phyloP scores from a whole-genome alignment of 2,888 invertebrate genomes.

The Drosophila recens region DNA sequence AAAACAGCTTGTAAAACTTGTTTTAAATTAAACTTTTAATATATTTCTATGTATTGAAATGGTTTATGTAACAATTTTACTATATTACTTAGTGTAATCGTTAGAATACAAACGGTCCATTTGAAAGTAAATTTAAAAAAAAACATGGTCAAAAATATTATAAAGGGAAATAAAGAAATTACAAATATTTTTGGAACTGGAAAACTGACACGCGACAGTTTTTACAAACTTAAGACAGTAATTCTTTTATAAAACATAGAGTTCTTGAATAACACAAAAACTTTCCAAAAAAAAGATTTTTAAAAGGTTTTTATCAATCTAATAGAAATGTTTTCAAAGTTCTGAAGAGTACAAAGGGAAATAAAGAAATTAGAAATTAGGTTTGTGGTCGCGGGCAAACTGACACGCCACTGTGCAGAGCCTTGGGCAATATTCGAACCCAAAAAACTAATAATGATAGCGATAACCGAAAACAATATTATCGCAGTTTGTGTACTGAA shows the following conservation, averaged over 20 bases:
- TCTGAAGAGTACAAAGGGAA: conserved; percentile 14
- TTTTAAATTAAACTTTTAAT: no score
- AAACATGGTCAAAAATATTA: no score
- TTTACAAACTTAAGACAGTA: no score
- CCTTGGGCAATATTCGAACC: conserved; percentile 15
- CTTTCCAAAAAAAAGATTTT: neutral
- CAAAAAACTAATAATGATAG: conserved; percentile 34
- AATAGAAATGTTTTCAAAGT: neutral
- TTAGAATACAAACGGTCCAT: no score
- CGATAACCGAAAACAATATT: conserved; percentile 52
- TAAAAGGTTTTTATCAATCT: neutral
- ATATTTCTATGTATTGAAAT: no score
- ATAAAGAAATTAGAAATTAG: conserved; percentile 39
- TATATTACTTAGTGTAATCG: no score
- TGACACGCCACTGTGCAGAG: conserved; percentile 29
- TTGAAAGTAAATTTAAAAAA: no score
- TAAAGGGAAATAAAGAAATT: neutral
- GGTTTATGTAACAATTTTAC: no score
- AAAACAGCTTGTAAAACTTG: no score
- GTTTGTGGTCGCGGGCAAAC: neutral
- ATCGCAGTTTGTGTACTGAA: conserved; percentile 33
- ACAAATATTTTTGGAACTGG: no score
- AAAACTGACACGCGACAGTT: no score
- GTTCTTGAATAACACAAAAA: neutral
- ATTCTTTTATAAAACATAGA: neutral